Base-by-base conservation (phyloP, 2,113 vertebrate genomes). In the Isurus oxyrinchus region DNA sequence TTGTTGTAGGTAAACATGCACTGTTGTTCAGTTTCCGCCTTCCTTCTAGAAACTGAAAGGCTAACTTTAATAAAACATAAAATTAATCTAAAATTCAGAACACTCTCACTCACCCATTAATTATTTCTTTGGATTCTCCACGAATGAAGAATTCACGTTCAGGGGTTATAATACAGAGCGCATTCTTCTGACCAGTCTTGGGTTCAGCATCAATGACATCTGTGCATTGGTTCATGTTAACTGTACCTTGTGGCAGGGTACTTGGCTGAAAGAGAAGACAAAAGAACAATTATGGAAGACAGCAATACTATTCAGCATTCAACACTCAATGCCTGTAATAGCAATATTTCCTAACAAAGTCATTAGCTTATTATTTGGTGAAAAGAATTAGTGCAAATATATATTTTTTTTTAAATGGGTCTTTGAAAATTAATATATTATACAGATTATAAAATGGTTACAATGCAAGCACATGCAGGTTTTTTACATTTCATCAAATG, bases 121-220 rank as follows among this genome's bases (percentile, higher is more conserved):
- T 98, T 96, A 98, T 98, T 97, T 98, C 98, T 96, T 98, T 98
- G 97, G 97, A 98, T 96, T 98, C 98, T 96, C 98, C 98, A 96
- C 98, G 97, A 96, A 98, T 98, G 97, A 98, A 98, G 97, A 98
- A 98, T 96, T 98, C 98, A 97, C 98, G 98, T 16, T 98, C 98
- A 0, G 98, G 98, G 0, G 98, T 98, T 97, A 98, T 96, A 97
- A 98, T 98, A 96, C 98, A 98, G 95, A 98, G 97, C 0, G 98
- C 98, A 96, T 98, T 98, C 97, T 98, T 98, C 97, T 98, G 98
- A 61, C 98, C 98, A 0, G 98, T 98, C 97, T 98, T 98, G 61
- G 98, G 98, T 96, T 98, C 98, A 0, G 98, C 98, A 3, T 98
- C 98, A 0, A 98, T 97, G 72, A 98, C 98, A 11, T 98, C 98